These are phyloP conservation scores for Liopterus haemorrhoidalis DNA, from an alignment of 2,888 invertebrate species.

Conservation along the genomic window DNA sequence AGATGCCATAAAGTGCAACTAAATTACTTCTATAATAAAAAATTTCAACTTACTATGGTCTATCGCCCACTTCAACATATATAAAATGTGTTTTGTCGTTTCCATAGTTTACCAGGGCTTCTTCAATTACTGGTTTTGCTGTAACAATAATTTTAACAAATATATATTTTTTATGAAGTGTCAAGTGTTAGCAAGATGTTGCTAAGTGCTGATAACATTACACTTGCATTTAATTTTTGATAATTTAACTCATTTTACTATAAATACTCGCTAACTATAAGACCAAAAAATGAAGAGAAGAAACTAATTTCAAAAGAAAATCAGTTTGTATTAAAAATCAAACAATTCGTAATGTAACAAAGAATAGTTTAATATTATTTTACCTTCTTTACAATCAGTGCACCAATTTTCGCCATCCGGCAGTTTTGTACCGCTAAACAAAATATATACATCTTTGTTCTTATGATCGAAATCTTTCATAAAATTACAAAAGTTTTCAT, in stretches of 20 bases:
- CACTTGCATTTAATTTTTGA: no score
- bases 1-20: no score
- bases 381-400: conserved; percentile 79
- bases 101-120: conserved; percentile 54
- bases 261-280: neutral
- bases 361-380: conserved; percentile 29
- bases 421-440: conserved; percentile 62
- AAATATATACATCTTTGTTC: conserved; percentile 48
- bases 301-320: no score
- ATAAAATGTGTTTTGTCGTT: conserved; percentile 61
- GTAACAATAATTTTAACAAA: no score
- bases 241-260: no score
- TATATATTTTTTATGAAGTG: neutral
- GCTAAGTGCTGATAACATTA: no score
- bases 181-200: no score
- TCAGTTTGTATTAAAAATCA: no score
- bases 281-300: neutral
- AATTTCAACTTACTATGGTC: conserved; percentile 69
- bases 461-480: conserved; percentile 49
- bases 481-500: conserved; percentile 56
- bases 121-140: conserved; percentile 75
- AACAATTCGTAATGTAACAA: conserved; percentile 1
- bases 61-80: conserved; percentile 73
- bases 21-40: no score
- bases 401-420: conserved; percentile 78